Evolutionary conservation across 2,797 vertebrate genomes (phyloP).

Genomic region (Rhynchonycteris naso): DNA sequence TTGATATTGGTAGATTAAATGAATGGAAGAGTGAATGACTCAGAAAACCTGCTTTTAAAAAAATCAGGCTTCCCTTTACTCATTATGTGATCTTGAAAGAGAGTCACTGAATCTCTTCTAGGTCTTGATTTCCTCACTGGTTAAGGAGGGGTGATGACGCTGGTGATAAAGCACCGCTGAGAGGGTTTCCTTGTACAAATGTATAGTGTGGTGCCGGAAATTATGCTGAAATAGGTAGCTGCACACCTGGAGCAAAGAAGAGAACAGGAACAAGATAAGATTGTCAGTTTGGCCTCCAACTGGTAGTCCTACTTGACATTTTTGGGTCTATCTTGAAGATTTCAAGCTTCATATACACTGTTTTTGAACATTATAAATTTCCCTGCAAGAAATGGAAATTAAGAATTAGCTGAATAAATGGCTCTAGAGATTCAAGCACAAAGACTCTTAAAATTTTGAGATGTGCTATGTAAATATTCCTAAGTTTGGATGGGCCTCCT

Average conservation of each 20-base stretch:
- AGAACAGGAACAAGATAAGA: not conserved
- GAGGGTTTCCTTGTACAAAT: not conserved
- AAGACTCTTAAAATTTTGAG: constrained; percentile 24
- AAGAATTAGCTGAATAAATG: constrained; percentile 25
- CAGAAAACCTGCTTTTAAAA: not conserved
- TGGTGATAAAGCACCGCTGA: not conserved
- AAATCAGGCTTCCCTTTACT: not conserved
- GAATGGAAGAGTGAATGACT: not conserved
- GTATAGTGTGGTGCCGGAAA: not conserved
- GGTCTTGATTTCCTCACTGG: not conserved
- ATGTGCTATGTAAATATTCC: not conserved
- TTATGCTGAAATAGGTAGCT: not conserved
- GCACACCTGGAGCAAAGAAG: not conserved
- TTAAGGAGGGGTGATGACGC: not conserved
- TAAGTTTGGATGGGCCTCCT: not conserved
- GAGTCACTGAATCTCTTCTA: not conserved
- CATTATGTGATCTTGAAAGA: not conserved
- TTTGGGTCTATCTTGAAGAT: not conserved
- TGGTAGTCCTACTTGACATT: not conserved
- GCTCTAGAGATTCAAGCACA: not conserved
- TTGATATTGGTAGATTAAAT: not conserved
- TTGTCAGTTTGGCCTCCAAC: not conserved
- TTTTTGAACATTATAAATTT: constrained; percentile 3
- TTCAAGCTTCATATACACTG: not conserved
- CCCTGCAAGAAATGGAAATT: not conserved